These are phyloP conservation scores for Diachasma alloeum DNA, from an alignment of 1,140 invertebrate species.

Conservation along the genomic window DNA sequence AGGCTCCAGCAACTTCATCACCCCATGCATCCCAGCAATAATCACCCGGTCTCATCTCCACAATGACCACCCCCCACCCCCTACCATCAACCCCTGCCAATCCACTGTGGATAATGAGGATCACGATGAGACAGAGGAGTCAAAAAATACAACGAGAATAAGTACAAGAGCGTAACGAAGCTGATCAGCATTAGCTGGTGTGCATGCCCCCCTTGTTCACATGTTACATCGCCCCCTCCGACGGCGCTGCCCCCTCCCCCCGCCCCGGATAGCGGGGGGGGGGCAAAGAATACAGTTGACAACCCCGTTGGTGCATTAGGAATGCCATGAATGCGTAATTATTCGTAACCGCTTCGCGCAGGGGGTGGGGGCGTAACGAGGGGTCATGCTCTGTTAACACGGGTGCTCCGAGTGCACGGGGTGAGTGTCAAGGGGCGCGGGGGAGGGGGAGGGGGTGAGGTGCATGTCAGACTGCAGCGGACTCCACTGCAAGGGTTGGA, in stretches of 20 bases:
- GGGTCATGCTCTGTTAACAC: constrained; percentile 54
- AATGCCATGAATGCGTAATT: constrained; percentile 55
- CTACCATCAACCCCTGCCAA: neutral
- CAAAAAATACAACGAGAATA: neutral
- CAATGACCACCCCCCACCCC: neutral
- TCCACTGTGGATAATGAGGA: neutral
- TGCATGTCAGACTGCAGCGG: constrained; percentile 10
- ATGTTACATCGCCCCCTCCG: neutral
- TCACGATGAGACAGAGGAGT: neutral
- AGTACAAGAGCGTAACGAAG: neutral
- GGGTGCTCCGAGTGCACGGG: constrained; percentile 18
- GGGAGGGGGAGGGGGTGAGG: too few species aligned
- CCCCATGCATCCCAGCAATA: too few species aligned
- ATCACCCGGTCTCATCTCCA: neutral
- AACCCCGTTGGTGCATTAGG: constrained; percentile 16
- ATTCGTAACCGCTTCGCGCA: constrained; percentile 48
- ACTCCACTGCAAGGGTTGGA: neutral
- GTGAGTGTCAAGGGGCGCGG: neutral
- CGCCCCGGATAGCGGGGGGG: neutral
- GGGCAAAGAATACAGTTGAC: neutral
- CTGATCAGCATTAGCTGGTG: neutral
- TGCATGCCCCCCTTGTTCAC: neutral
- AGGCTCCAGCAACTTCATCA: too few species aligned
- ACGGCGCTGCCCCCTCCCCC: too few species aligned
- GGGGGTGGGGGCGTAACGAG: constrained; percentile 36